Evolutionary conservation across 2,113 vertebrate species (phyloP).

Genomic region (Phaethornis superciliosus): DNA sequence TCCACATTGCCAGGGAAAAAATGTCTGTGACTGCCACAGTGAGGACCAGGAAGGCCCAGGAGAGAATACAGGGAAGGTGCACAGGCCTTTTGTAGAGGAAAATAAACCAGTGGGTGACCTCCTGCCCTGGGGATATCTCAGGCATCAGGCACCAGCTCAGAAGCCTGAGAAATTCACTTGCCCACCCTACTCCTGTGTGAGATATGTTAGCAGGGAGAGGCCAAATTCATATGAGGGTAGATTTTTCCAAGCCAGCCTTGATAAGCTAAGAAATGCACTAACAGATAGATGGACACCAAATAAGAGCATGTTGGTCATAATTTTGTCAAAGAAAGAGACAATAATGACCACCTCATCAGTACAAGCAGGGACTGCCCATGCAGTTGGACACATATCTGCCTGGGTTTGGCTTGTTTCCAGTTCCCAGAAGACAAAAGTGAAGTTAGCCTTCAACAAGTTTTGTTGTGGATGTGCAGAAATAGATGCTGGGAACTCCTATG

Average conservation of each 20-base stretch:
- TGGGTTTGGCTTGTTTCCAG: neutral
- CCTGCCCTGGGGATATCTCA: neutral
- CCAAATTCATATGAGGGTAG: neutral
- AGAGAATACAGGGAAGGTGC: neutral
- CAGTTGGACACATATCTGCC: neutral
- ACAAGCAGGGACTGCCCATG: neutral
- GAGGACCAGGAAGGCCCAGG: neutral
- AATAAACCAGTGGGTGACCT: neutral
- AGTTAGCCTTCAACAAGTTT: neutral
- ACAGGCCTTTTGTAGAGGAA: neutral
- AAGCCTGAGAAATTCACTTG: neutral
- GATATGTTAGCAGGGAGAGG: neutral
- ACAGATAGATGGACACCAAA: fast-evolving
- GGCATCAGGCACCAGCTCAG: neutral
- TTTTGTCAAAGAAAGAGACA: neutral
- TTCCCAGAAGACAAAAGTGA: neutral
- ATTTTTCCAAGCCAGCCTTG: neutral
- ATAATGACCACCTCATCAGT: neutral
- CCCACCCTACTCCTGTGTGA: neutral
- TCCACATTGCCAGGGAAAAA: neutral
- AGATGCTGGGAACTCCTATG: neutral
- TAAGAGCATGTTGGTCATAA: neutral
- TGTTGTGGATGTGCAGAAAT: neutral
- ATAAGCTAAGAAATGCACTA: neutral
- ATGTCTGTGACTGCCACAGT: neutral